Base-by-base conservation (phyloP, 2,113 vertebrate species). In the Phylloscopus trochiloides region DNA sequence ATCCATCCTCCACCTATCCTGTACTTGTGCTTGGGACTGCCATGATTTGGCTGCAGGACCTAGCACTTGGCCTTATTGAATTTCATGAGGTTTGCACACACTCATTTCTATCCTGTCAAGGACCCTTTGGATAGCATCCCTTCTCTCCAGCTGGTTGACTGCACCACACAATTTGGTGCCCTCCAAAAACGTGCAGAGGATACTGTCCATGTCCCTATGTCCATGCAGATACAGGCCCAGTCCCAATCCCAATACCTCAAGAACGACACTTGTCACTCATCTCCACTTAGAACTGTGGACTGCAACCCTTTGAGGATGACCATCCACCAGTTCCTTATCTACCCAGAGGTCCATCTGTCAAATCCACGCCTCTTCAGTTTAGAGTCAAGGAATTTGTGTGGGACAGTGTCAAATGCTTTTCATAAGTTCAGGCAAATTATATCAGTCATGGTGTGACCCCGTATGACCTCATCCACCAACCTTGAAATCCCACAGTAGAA, bases 401-500 rank as follows among this genome's bases (percentile, higher is more conserved):
- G 26, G 31, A 38, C 54, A 25, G 4, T 2, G 7, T 29, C 31
- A 68, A 36, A 86, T 10, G 26, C 26, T 34, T 48, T 29, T 5
- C 61, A 7, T 6, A 48, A 80, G 1, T 12, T 22, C 40, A 42
- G 13, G 11, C 0, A 48, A 58, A 43, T 25, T 21, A 55, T 34
- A 32, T 17, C 22, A 25, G 32, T 29, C 9, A 18, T 2, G 0
- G 18, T 16, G 15, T 40, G 42, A 65, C 29, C 29, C 34, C 0
- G 0, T 19, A 47, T 4, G 70, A 40, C 40, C 40, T 55, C 55
- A 67, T 2, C 9, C 48, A n/a, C 22, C 40, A 74, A 12, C 14
- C 13, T 0, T 25, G 31, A 43, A 54, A 29, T 6, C 9, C 42
- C 54, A 54, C 13, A 0, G 0, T 0, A 25, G 45, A 13, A 34